Base-by-base conservation (phyloP, 2,797 vertebrate species). In the Acropternis orthonyx region DNA sequence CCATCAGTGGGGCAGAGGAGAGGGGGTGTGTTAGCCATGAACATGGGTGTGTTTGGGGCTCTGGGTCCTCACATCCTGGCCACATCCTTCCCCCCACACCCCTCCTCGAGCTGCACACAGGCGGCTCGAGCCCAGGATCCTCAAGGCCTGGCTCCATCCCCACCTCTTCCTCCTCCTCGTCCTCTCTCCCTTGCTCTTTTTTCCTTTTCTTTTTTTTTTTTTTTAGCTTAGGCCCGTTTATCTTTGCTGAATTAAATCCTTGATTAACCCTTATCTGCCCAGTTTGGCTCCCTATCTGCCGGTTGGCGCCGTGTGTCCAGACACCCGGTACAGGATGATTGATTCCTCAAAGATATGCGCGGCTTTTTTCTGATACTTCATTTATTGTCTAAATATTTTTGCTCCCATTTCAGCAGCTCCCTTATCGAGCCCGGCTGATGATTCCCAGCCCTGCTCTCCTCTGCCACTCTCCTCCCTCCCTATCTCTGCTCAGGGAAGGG, bases 301-400 rank as follows among this genome's bases (percentile, higher is more conserved):
- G 96, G 37, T 93, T 99, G 99, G 99, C 99, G 99, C 99, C 99
- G 97, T 98, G 97, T 98, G 99, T 98, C 99, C 98, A 99, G 99
- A 99, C 98, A 98, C 98, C 98, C 98, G 97, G 98, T 98, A 98
- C 98, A 97, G 98, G 98, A 98, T 99, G 99, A 99, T 99, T 99
- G 99, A 99, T 99, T 99, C 97, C 98, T 98, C 97, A 94, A 98
- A 99, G 99, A 99, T 99, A 99, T 93, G 97, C 97, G 96, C 93
- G 97, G 98, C 98, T 98, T 99, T 98, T 98, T 98, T 98, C 98
- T 98, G 98, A 99, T 99, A 99, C 99, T 99, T 98, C 98, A 97
- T 98, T 99, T 99, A 99, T 99, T 99, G 99, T 99, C 99, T 98
- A 98, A 98, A 98, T 98, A 98, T 99, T 98, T 98, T 98, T 97